Base-by-base conservation (phyloP, 1,140 invertebrate species). In the Drosophila rhopaloa region DNA sequence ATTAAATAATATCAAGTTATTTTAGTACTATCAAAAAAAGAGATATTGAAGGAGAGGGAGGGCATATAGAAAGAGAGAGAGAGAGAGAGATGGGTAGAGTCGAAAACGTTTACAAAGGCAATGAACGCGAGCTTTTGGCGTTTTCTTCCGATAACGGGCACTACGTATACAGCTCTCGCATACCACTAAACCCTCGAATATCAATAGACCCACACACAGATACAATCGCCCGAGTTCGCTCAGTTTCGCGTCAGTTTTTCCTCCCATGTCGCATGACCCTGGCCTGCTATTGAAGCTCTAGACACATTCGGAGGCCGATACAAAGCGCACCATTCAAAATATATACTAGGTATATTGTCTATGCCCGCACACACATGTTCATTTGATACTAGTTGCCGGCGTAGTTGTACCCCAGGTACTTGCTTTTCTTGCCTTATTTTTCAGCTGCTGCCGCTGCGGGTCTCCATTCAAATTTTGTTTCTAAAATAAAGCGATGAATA, bases 261-360 rank as follows among this genome's bases (percentile, higher is more conserved):
- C 86, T 86, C 86, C 86, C 81, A 90, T 90, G 86, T 91, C 88
- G 78, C 83, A 84, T 91, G 88, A 91, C 88, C 88, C 88, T 91
- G 88, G 88, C 88, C 88, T 91, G 88, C 88, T 91, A 91, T 91
- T 91, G 88, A 91, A 91, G 88, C 88, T 76, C 73, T 84, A 91
- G 80, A 91, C 88, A 82, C 80, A 88, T 73, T 83, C 82, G 79
- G 80, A 91, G 80, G 89, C 78, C 74, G 82, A 89, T 89, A 89
- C 81, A 89, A 88, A 89, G 84, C 84, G 84, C 84, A 84, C 84
- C 84, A 88, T 88, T 88, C 85, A 89, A 88, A 88, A 89, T 84
- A 84, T 81, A 81, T 84, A 89, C 83, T 84, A 88, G 14, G 29
- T 50, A 57, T 68, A 57, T 68, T 71, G 48, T 70, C 63, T 58